Conservation (phyloP, 2,888 invertebrate genomes). For the Venusia cambrica region DNA sequence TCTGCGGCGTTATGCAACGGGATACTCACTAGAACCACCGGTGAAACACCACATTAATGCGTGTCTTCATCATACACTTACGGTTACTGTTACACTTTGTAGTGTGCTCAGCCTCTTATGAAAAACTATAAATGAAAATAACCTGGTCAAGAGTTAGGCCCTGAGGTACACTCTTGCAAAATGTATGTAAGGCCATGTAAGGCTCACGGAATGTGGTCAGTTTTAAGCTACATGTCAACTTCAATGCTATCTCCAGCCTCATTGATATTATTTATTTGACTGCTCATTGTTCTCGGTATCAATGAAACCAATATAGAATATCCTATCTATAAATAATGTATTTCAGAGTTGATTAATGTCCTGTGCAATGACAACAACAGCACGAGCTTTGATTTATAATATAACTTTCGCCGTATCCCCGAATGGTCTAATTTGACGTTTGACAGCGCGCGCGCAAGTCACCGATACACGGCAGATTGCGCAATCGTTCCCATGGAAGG, state of each 20-base stretch:
- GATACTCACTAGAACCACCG: conserved; percentile 20
- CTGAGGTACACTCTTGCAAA: too few species aligned
- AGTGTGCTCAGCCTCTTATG: neutral
- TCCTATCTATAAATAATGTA: conserved; percentile 31
- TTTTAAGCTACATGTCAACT: conserved; percentile 5
- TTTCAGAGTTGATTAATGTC: conserved; percentile 48
- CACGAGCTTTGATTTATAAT: conserved; percentile 59
- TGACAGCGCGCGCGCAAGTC: conserved; percentile 38
- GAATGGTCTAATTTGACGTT: conserved; percentile 65
- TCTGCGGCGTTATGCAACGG: conserved; percentile 28
- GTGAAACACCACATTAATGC: conserved; percentile 21
- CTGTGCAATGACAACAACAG: conserved; percentile 49
- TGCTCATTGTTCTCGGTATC: conserved; percentile 31
- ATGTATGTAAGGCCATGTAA: too few species aligned
- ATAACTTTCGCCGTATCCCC: conserved; percentile 62
- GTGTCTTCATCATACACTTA: conserved; percentile 13
- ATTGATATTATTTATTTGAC: conserved; percentile 29
- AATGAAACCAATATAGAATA: conserved; percentile 30
- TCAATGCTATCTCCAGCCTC: conserved; percentile 26
- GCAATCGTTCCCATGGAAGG: conserved; percentile 32
- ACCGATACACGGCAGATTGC: conserved; percentile 30
- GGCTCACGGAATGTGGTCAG: too few species aligned
- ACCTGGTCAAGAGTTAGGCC: neutral
- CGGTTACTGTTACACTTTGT: conserved; percentile 7
- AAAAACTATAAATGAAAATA: neutral